A percentile compares a stretch with the other conserved stretches of the same genome.
phyloP scores from a whole-genome alignment of 2,113 vertebrate species.

The Dermatemys mawii region DNA sequence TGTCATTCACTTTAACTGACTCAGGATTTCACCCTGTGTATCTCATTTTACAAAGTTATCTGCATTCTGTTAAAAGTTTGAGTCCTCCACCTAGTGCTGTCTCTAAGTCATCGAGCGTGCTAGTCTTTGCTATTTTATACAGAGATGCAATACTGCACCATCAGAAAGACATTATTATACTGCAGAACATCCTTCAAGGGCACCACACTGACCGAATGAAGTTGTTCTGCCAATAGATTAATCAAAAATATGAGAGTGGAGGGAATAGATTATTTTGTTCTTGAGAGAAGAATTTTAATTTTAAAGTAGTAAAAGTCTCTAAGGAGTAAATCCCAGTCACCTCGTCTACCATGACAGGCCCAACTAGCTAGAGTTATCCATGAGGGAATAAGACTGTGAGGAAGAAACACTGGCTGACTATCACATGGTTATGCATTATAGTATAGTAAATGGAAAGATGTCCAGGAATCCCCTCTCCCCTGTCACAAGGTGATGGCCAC shows the following conservation, averaged over 20 bases:
- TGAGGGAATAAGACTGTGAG: not conserved
- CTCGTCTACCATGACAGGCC: fast-evolving
- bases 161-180: not conserved
- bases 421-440: not conserved
- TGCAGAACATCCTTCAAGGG: not conserved
- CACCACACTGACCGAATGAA: fast-evolving
- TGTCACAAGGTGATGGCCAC: not conserved
- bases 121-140: not conserved
- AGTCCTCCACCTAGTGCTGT: not conserved
- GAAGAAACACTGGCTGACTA: not conserved
- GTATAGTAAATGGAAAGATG: not conserved
- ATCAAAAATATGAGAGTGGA: not conserved
- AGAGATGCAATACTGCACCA: not conserved
- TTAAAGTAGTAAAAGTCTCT: not conserved
- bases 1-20: not conserved
- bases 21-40: not conserved
- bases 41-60: not conserved
- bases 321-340: not conserved
- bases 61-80: not conserved
- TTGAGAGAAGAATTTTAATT: not conserved
- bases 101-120: not conserved
- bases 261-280: not conserved
- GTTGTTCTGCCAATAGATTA: not conserved
- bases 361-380: not conserved
- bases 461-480: not conserved